Percentiles rank a stretch among this genome's conserved stretches.
Conservation (phyloP, 2,888 invertebrate species). For the Volucella inflata region DNA sequence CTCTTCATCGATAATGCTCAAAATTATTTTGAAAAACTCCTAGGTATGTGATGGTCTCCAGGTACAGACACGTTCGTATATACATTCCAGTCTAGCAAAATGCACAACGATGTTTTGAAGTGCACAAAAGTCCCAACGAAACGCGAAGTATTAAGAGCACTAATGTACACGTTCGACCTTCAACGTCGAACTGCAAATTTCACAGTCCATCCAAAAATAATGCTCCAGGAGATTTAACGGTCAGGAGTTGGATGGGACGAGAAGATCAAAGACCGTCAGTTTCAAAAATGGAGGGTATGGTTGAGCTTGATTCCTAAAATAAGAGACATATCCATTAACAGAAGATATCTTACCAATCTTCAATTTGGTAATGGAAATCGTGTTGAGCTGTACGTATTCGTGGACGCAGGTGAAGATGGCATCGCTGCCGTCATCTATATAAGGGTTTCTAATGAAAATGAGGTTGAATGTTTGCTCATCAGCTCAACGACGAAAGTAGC, state of each 20-base stretch:
- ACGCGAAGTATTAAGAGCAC: constrained; percentile 70
- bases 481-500: constrained; percentile 17
- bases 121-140: constrained; percentile 71
- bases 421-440: background rate
- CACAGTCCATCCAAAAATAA: constrained; percentile 62
- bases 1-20: too few species aligned
- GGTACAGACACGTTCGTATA: constrained; percentile 68
- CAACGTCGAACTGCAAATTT: constrained; percentile 76
- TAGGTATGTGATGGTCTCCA: constrained; percentile 75
- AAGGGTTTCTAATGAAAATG: background rate
- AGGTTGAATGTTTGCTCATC: constrained; percentile 16
- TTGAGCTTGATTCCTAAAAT: constrained; percentile 28
- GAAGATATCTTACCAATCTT: background rate
- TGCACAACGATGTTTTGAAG: constrained; percentile 31
- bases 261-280: background rate
- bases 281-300: constrained; percentile 21
- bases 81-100: constrained; percentile 19
- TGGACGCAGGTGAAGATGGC: constrained; percentile 4
- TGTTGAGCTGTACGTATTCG: constrained; percentile 10
- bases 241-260: constrained; percentile 15
- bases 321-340: background rate
- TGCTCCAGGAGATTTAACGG: constrained; percentile 13
- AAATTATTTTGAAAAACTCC: constrained; percentile 37
- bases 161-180: constrained; percentile 79
- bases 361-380: background rate